Base-by-base conservation (phyloP, 1,140 invertebrate species). In the Drosophila pallidifrons region DNA sequence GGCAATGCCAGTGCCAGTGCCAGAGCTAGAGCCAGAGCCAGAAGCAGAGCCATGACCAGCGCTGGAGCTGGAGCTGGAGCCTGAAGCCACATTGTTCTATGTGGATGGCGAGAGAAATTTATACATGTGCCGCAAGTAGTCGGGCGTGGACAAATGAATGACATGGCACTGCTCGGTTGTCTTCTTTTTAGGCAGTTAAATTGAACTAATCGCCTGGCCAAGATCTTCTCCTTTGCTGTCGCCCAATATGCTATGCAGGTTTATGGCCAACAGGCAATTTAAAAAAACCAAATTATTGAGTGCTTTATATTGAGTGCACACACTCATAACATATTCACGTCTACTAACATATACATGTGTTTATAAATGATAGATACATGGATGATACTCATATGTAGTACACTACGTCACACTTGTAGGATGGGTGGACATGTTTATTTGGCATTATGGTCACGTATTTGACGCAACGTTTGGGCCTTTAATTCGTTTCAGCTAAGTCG, bases 131-230 rank as follows among this genome's bases (percentile, higher is more conserved):
- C 70, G 77, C 85, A 83, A 88, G 83, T 77, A 83, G 83, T 83
- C 80, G 82, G 82, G 80, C 82, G 82, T 88, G 83, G 83, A 88
- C 83, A 88, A 88, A 88, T 88, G 83, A 89, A 88, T 88, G 83
- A 88, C 83, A 88, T 88, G 83, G 73, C 77, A 83, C 61, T 68
- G 70, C 83, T 85, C 45, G 75, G 43, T 58, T 54, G 58, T 35
- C 69, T 57, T 66, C 73, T 77, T 75, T 80, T 83, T 77, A 77
- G 74, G 83, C 85, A 77, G 80, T 80, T 89, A 87, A 87, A 89
- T 79, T 73, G 80, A 89, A 89, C 83, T 88, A 88, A 88, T 88
- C 83, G 81, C 70, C 64, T 68, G 77, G 70, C 77, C 77, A 82
- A 64, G 67, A 88, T 88, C 81, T 81, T 45, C 47, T 35, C 49